These are phyloP conservation scores for Aptenodytes forsteri DNA, from an alignment of 2,113 vertebrate species.

Conservation along the genomic window DNA sequence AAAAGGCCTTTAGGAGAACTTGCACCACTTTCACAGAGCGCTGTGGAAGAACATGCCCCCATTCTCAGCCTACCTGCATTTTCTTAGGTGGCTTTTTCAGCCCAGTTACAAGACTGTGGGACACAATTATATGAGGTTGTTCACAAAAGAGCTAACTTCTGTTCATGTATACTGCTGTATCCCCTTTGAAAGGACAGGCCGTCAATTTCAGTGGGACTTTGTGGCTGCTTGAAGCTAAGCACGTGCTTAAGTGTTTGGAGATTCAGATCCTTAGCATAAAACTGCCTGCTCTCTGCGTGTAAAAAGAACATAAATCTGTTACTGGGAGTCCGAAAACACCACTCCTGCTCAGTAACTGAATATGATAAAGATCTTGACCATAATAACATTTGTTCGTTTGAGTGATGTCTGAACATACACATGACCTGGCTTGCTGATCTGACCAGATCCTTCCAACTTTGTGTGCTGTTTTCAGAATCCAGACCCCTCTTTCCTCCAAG, in stretches of 20 bases:
- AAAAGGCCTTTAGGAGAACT: neutral
- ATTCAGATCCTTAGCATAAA: neutral
- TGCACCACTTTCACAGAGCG: neutral
- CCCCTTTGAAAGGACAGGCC: neutral
- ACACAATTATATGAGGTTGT: neutral
- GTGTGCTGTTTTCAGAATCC: conserved; percentile 15
- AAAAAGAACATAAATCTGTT: conserved; percentile 42
- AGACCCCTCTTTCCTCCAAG: conserved; percentile 11
- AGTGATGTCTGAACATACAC: neutral
- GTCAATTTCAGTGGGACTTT: neutral
- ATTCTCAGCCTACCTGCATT: neutral
- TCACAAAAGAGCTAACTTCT: neutral
- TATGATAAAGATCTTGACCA: conserved; percentile 57
- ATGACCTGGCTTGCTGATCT: neutral
- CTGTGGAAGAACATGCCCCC: neutral
- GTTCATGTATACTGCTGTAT: neutral
- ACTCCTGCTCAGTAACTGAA: conserved; percentile 37
- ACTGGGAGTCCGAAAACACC: neutral
- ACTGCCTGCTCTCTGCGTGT: neutral
- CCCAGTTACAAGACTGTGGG: neutral
- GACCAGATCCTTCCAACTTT: conserved; percentile 26
- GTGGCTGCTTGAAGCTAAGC: neutral
- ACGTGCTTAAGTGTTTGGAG: neutral
- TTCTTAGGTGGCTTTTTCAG: neutral
- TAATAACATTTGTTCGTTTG: conserved; percentile 30